Conservation (phyloP, 1,140 invertebrate genomes). For the Pogonognathellus flavescens region DNA sequence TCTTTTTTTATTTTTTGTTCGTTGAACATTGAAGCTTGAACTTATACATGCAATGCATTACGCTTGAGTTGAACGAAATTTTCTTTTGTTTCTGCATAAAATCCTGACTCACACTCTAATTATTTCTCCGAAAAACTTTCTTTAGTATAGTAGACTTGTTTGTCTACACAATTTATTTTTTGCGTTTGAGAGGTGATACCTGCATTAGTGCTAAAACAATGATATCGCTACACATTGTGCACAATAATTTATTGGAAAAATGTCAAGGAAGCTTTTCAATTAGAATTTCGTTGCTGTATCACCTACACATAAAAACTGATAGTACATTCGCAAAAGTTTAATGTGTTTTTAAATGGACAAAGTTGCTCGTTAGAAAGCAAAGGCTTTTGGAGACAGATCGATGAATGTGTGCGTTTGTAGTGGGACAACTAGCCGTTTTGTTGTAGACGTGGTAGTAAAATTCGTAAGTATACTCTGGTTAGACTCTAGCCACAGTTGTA, state of each 20-base stretch:
- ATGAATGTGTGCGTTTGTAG: not conserved
- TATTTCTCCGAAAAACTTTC: not conserved
- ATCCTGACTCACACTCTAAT: not conserved
- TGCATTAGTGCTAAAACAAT: no score
- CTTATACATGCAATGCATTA: not conserved
- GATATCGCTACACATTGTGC: no score
- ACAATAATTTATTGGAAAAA: no score
- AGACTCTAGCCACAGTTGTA: not conserved
- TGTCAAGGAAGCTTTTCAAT: no score
- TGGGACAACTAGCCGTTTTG: not conserved
- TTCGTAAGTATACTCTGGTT: not conserved
- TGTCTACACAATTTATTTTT: not conserved
- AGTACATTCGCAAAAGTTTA: not conserved
- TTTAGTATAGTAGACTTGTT: not conserved
- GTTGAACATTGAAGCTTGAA: not conserved
- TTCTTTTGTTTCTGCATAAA: not conserved
- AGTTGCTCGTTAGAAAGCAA: not conserved
- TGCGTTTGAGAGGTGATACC: no score
- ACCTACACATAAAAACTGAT: not conserved
- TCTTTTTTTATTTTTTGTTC: slow-evolving; percentile 24
- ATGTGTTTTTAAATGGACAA: not conserved
- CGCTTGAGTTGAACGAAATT: slow-evolving; percentile 7
- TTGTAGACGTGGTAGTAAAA: not conserved
- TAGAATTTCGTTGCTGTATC: no score
- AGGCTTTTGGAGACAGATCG: not conserved